These are phyloP conservation scores for Gorsachius goisagi DNA, from an alignment of 2,113 vertebrate species.

Conservation along the genomic window DNA sequence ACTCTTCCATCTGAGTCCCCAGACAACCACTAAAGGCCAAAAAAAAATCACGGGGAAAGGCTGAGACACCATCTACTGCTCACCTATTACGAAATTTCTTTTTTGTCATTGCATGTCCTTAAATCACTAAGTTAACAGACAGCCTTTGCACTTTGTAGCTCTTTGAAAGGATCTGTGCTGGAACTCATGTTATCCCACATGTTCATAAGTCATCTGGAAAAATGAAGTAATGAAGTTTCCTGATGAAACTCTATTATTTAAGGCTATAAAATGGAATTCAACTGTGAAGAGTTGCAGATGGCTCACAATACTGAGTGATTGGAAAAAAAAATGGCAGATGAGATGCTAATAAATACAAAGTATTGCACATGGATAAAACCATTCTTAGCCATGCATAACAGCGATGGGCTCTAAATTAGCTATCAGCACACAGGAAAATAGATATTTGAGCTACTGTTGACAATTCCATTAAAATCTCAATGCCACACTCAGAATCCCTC, in stretches of 20 bases:
- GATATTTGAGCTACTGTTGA: neutral
- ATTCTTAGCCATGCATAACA: neutral
- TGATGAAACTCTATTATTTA: slow-evolving; percentile 27
- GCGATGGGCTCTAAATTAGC: slow-evolving; percentile 11
- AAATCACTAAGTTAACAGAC: neutral
- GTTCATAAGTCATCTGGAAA: slow-evolving; percentile 17
- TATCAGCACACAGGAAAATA: neutral
- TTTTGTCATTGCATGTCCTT: neutral
- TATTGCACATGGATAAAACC: neutral
- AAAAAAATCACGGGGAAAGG: neutral
- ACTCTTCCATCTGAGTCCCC: neutral
- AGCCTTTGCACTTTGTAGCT: neutral
- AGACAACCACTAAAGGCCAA: neutral
- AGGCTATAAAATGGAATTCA: slow-evolving; percentile 44
- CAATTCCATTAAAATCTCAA: slow-evolving; percentile 9
- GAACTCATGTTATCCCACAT: neutral
- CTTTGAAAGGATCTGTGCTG: neutral
- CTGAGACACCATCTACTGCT: neutral
- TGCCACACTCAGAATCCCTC: neutral
- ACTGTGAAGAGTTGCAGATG: slow-evolving; percentile 56
- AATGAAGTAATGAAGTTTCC: slow-evolving; percentile 36
- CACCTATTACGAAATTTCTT: neutral
- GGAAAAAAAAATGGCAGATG: neutral
- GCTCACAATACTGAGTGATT: neutral
- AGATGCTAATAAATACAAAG: slow-evolving; percentile 27